Percentiles rank a stretch among this genome's conserved stretches.
Conservation (phyloP, 2,797 vertebrate genomes). For the Periparus ater region DNA sequence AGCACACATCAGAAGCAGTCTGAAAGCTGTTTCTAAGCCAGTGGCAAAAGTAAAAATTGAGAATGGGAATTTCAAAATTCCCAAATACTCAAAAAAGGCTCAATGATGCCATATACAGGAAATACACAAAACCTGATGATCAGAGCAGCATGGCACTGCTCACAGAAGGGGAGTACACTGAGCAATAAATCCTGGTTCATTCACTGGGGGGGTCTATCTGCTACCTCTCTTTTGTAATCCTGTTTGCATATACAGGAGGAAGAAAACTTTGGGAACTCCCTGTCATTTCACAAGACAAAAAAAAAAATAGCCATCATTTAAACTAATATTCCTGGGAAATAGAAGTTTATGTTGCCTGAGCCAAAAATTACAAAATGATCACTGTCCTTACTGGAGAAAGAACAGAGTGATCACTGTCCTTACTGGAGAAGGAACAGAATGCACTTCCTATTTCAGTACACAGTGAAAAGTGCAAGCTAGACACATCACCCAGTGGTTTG, state of each 20-base stretch:
- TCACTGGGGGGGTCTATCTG: neutral
- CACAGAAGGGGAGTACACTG: neutral
- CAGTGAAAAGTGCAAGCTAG: neutral
- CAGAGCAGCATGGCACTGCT: neutral
- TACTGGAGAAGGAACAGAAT: neutral
- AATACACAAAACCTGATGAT: neutral
- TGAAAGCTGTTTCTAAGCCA: neutral
- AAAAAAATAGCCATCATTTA: neutral
- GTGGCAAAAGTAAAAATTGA: neutral
- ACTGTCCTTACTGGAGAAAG: constrained; percentile 19
- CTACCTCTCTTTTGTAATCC: neutral
- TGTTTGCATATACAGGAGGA: neutral
- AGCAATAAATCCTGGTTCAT: neutral
- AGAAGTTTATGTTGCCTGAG: constrained; percentile 48
- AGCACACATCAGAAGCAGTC: neutral
- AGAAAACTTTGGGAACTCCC: neutral
- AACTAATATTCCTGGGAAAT: constrained; percentile 62
- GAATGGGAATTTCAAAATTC: neutral
- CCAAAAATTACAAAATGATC: constrained; percentile 45
- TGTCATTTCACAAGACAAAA: neutral
- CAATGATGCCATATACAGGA: rapidly evolving
- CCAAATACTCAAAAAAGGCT: neutral
- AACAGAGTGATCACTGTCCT: constrained; percentile 15
- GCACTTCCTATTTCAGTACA: neutral
- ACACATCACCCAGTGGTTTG: neutral